These are phyloP conservation scores for Lynx canadensis DNA, from an alignment of 2,113 vertebrate species.

Conservation along the genomic window DNA sequence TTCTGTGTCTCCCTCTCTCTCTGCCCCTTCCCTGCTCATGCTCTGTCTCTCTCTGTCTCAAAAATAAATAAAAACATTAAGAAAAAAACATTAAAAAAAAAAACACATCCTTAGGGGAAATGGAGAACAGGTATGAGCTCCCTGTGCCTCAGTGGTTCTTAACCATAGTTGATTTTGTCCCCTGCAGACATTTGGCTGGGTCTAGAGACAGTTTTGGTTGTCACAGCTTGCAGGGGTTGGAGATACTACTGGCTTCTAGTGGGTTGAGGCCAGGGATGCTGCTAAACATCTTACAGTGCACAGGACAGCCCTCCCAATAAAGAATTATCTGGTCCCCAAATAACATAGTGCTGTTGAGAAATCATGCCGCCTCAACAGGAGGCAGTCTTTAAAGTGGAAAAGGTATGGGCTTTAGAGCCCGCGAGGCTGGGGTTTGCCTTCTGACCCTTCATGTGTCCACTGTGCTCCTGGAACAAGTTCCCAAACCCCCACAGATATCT, in stretches of 20 bases:
- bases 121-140: not conserved
- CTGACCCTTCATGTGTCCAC: not conserved
- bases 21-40: too few relatives aligned
- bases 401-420: not conserved
- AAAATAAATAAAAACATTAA: too few relatives aligned
- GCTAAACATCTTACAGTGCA: not conserved
- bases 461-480: not conserved
- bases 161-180: not conserved
- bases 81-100: not conserved
- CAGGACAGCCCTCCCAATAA: not conserved
- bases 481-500: accelerated
- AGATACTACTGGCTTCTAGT: not conserved
- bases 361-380: not conserved
- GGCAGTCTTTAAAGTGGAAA: not conserved
- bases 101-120: not conserved
- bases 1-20: too few relatives aligned
- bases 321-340: too few relatives aligned
- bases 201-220: not conserved
- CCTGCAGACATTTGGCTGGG: not conserved
- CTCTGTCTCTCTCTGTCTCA: too few relatives aligned
- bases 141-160: not conserved
- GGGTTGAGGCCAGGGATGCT: not conserved
- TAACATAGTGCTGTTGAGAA: not conserved
- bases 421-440: not conserved
- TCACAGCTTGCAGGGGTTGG: not conserved